A percentile compares a stretch with the other conserved stretches of the same genome.
These are phyloP conservation scores for Pseudomyrmex gracilis DNA, from an alignment of 1,140 invertebrate genomes.

Conservation along the genomic window DNA sequence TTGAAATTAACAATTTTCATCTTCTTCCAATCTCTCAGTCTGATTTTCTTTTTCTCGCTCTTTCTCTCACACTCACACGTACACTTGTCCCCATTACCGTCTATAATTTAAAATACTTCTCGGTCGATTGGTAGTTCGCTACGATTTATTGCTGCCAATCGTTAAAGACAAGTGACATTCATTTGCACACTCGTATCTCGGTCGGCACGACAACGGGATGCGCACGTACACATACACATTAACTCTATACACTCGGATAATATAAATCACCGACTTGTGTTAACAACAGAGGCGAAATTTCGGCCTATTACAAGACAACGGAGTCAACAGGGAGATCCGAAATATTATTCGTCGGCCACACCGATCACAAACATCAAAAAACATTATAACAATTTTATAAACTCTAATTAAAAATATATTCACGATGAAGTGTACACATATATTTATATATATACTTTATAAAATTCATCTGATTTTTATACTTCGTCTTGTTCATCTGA, in stretches of 20 bases:
- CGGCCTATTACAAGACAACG: constrained; percentile 22
- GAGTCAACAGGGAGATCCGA: neutral
- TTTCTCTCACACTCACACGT: constrained; percentile 25
- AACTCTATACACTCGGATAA: constrained; percentile 25
- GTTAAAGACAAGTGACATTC: constrained; percentile 44
- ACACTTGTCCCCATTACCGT: constrained; percentile 14
- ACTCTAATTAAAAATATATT: constrained; percentile 37
- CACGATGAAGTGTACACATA: constrained; percentile 21
- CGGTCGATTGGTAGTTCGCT: constrained; percentile 32
- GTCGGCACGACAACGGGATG: constrained; percentile 22
- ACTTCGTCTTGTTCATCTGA: constrained; percentile 42
- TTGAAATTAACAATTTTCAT: constrained; percentile 43
- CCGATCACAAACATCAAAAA: constrained; percentile 47
- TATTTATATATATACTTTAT: constrained; percentile 14
- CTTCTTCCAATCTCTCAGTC: constrained; percentile 8
- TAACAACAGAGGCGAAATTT: constrained; percentile 42
- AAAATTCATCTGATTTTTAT: constrained; percentile 50
- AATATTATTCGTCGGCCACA: constrained; percentile 12
- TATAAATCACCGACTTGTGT: constrained; percentile 19
- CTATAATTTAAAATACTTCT: constrained; percentile 50
- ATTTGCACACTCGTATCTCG: constrained; percentile 5
- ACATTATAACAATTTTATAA: constrained; percentile 49
- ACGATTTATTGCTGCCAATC: constrained; percentile 52
- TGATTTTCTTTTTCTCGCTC: neutral
- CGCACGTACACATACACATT: neutral